A percentile compares a stretch with the other conserved stretches of the same genome.
These are phyloP conservation scores for Esperia sulphurella DNA, from an alignment of 2,888 invertebrate species.

Conservation along the genomic window DNA sequence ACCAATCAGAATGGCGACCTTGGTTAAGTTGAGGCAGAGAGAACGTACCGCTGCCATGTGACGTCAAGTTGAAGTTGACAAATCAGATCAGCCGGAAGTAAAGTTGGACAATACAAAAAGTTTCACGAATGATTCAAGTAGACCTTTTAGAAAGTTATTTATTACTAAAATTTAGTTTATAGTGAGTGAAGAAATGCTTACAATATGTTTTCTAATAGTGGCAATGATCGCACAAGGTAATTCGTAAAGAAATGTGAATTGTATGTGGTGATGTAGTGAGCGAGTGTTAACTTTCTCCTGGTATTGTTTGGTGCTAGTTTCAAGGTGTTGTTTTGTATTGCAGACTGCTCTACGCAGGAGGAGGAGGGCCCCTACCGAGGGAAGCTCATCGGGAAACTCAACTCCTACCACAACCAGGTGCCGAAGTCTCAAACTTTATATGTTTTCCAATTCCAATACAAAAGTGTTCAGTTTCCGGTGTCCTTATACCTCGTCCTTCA, in stretches of 20 bases:
- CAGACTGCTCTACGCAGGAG: conserved; percentile 72
- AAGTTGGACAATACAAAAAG: conserved; percentile 22
- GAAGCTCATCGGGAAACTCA: conserved; percentile 89
- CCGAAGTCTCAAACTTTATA: too few species aligned
- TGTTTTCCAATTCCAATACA: too few species aligned
- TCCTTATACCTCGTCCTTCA: too few species aligned
- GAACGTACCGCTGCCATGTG: background rate
- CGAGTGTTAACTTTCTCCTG: conserved; percentile 45
- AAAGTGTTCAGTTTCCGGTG: too few species aligned
- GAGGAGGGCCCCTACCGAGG: conserved; percentile 88
- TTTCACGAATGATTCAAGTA: conserved; percentile 37
- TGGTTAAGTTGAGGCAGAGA: background rate
- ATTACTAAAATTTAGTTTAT: conserved; percentile 19
- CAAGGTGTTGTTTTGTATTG: conserved; percentile 20
- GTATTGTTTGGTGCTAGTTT: background rate
- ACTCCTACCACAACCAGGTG: conserved; percentile 92
- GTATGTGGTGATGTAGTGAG: background rate
- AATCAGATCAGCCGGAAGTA: conserved; percentile 29
- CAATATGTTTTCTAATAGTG: conserved; percentile 41
- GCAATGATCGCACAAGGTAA: conserved; percentile 47
- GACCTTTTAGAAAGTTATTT: conserved; percentile 30
- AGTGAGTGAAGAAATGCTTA: conserved; percentile 38
- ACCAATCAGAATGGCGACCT: background rate
- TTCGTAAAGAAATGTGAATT: background rate
- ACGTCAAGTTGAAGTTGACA: conserved; percentile 2